Evolutionary conservation across 2,888 invertebrate genomes (phyloP).

Genomic region (Cryptus viduatorius): DNA sequence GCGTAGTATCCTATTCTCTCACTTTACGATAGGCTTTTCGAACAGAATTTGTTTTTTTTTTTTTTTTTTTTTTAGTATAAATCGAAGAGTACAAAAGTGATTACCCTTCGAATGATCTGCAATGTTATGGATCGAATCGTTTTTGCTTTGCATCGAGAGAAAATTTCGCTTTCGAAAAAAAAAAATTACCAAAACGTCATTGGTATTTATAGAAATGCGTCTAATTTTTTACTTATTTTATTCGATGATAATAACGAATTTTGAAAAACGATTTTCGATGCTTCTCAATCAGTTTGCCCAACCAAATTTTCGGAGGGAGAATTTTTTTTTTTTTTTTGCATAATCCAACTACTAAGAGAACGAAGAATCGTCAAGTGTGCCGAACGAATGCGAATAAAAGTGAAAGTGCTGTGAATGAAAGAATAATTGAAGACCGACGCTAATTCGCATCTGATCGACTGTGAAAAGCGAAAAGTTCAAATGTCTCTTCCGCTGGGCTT

Average conservation of each 20-base stretch:
- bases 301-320: too few species aligned
- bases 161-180: too few species aligned
- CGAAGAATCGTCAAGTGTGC: too few species aligned
- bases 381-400: not conserved
- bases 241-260: too few species aligned
- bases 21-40: not conserved
- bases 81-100: not conserved
- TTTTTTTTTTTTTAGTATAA: not conserved
- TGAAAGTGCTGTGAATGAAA: not conserved
- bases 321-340: too few species aligned
- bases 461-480: conserved; percentile 29
- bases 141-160: not conserved
- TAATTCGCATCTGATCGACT: conserved; percentile 23
- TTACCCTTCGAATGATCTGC: not conserved
- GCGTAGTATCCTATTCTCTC: not conserved
- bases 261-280: too few species aligned
- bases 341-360: too few species aligned
- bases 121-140: not conserved
- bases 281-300: too few species aligned
- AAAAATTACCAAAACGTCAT: too few species aligned
- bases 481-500: not conserved
- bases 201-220: too few species aligned
- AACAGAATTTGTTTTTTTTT: not conserved
- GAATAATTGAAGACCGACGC: not conserved
- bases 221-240: too few species aligned